Conservation (phyloP, 1,140 invertebrate genomes). For the Lycorma delicatula region DNA sequence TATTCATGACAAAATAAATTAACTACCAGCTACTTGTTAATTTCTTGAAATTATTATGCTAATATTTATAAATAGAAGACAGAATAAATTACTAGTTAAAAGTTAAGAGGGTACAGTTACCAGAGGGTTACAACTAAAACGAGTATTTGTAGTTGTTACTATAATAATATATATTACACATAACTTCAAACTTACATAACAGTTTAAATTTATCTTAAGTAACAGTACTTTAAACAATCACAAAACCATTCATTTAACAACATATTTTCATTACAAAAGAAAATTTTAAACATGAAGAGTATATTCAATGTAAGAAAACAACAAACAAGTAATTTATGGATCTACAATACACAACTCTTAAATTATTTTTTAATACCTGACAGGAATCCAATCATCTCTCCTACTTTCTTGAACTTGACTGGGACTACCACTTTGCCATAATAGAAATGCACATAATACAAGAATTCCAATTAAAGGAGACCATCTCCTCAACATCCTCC, state of each 20-base stretch:
- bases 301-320: not conserved
- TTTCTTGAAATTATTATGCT: too few species aligned
- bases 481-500: not conserved
- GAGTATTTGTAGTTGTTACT: too few species aligned
- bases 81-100: too few species aligned
- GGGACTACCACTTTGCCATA: not conserved
- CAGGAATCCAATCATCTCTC: not conserved
- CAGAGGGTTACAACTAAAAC: too few species aligned
- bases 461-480: not conserved
- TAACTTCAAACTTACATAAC: not conserved
- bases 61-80: too few species aligned
- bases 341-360: too few species aligned
- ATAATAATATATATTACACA: too few species aligned
- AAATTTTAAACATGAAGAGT: not conserved
- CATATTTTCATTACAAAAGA: not conserved
- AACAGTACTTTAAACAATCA: not conserved
- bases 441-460: not conserved
- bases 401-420: not conserved
- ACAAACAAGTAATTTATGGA: not conserved
- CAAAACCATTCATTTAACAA: not conserved
- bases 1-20: too few species aligned
- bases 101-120: too few species aligned
- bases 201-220: not conserved
- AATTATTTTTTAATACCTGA: not conserved
- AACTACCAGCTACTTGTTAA: too few species aligned